Conservation (phyloP, 2,113 vertebrate species). For the Cyphotilapia sp. region DNA sequence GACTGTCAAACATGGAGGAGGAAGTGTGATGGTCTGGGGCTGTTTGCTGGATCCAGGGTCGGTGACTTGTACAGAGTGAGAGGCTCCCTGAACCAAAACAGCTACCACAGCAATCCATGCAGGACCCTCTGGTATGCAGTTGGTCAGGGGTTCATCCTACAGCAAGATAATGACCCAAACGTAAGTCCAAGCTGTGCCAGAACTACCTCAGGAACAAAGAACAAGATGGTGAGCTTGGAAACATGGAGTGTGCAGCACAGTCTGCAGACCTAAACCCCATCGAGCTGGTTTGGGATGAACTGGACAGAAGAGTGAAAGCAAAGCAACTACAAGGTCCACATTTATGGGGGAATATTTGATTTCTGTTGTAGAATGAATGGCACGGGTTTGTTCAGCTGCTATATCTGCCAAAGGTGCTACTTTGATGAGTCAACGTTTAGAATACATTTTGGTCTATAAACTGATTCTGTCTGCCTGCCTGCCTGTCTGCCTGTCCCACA, state of each 20-base stretch:
- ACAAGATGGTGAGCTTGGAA: no score
- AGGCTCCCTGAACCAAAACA: no score
- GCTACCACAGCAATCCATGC: no score
- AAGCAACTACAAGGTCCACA: neutral
- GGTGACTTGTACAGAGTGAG: no score
- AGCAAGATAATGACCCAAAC: no score
- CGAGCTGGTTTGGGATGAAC: neutral
- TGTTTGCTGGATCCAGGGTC: no score
- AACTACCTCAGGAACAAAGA: no score
- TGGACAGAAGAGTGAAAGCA: neutral
- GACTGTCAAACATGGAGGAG: no score
- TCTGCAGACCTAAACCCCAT: neutral
- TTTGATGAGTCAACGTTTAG: neutral
- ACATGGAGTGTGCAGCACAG: neutral
- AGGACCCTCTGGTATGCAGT: no score
- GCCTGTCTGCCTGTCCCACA: accelerated
- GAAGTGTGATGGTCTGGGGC: no score
- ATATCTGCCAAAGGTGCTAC: neutral
- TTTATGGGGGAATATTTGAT: accelerated
- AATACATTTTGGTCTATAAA: accelerated
- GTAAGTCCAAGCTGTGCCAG: no score
- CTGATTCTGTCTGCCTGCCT: accelerated
- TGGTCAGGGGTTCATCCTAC: no score
- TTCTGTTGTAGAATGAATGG: accelerated
- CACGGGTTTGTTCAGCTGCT: accelerated